Base-by-base conservation (phyloP, 2,113 vertebrate genomes). In the Lasiurus cinereus region DNA sequence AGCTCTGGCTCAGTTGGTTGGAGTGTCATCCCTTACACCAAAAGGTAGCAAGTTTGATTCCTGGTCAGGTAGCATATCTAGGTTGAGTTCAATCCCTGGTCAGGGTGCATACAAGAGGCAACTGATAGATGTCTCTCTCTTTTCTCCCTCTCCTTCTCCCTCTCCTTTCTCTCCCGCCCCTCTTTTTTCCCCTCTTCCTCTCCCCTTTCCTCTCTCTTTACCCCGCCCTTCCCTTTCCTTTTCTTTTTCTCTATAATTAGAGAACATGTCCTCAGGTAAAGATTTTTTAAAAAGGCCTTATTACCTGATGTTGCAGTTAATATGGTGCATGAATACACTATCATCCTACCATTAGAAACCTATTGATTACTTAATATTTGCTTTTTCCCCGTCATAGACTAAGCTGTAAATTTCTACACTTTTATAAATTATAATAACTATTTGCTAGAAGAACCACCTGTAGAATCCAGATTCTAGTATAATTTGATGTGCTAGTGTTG, bases 351-450 rank as follows among this genome's bases (percentile, higher is more conserved):
- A 5, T 39, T 82, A 52, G 67, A 79, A 92, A 87, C 12, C 16
- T 54, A 82, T 39, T 27, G 46, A 6, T 31, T 88, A 90, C 50
- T 91, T 52, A 92, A 84, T 62, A 50, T 88, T 67, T 80, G 27
- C 36, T 76, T 84, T 89, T 84, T 29, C 16, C 46, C 27, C n/a
- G 33, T 85, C 12, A n/a, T 66, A 77, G 27, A 64, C 21, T 48
- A 39, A 85, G 50, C 77, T 43, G 0, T 39, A 21, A 92, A 87
- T 90, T 90, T 91, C 86, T 90, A 66, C 9, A 46, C 36, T 88
- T 33, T 18, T 33, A 69, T 69, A 59, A 56, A 18, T n/a, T 92
- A 6, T 79, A 73, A 85, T 73, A 4, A n/a, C 3, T 21, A 1
- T 90, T 90, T 52, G 24, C 66, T n/a, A 22, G 69, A 90, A 84